These are phyloP conservation scores for Drosophila bifasciata DNA, from an alignment of 1,140 invertebrate species.

Conservation along the genomic window DNA sequence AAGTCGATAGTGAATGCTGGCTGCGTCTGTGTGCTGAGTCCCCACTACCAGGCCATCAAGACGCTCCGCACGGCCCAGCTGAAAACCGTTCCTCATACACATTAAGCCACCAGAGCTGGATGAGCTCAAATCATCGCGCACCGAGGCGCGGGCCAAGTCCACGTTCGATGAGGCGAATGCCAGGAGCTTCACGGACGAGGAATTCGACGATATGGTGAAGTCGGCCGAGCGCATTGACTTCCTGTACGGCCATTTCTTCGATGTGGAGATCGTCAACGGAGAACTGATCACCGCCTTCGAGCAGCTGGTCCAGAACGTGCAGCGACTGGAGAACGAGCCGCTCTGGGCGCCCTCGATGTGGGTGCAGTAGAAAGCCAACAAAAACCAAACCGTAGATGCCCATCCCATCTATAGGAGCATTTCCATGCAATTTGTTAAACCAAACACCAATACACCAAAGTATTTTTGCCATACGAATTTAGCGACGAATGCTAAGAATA, in stretches of 20 bases:
- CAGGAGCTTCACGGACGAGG: slow-evolving; percentile 96
- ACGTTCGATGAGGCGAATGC: slow-evolving; percentile 95
- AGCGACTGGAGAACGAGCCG: slow-evolving; percentile 95
- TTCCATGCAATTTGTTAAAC: slow-evolving; percentile 52
- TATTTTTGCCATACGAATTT: slow-evolving; percentile 81
- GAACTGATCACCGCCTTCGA: slow-evolving; percentile 94
- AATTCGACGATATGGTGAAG: slow-evolving; percentile 95
- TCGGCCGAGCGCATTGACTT: slow-evolving; percentile 96
- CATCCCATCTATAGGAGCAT: slow-evolving; percentile 6
- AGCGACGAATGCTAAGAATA: slow-evolving; percentile 60
- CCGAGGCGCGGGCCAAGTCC: slow-evolving; percentile 91
- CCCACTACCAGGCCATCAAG: slow-evolving; percentile 97
- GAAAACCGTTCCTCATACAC: slow-evolving; percentile 98
- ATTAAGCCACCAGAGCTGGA: slow-evolving; percentile 95
- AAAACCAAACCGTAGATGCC: slow-evolving; percentile 3
- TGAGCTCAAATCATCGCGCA: slow-evolving; percentile 92
- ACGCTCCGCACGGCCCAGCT: slow-evolving; percentile 94
- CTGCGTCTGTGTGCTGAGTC: slow-evolving; percentile 95
- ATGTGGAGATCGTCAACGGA: slow-evolving; percentile 96
- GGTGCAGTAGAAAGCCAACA: slow-evolving; percentile 89
- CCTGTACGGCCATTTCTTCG: slow-evolving; percentile 97
- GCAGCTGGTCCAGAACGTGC: slow-evolving; percentile 92
- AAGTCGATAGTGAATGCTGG: slow-evolving; percentile 93
- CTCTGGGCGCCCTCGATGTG: slow-evolving; percentile 98
- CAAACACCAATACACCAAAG: slow-evolving; percentile 61